These are phyloP conservation scores for Ianthella basta DNA, from an alignment of 37 sponge, comb jelly and placozoan species.

Conservation along the genomic window DNA sequence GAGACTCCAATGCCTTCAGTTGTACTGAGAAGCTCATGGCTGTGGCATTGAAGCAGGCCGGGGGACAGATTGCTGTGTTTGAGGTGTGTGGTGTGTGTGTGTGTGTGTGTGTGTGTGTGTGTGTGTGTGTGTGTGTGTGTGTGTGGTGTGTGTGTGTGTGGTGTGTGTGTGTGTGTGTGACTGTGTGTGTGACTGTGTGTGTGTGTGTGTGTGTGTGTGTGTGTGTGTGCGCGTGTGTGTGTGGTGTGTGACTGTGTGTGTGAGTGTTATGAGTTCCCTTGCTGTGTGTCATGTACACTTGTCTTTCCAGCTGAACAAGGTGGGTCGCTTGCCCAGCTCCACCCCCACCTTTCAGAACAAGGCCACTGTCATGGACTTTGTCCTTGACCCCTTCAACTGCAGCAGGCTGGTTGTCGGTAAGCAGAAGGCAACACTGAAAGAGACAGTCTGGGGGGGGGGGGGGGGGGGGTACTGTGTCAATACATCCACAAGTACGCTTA, in stretches of 20 bases:
- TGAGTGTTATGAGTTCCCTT: slow-evolving; percentile 31
- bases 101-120: neutral
- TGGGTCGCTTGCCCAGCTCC: slow-evolving; percentile 60
- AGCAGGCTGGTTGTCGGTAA: slow-evolving; percentile 71
- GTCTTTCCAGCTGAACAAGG: slow-evolving; percentile 43
- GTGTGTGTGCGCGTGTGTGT: slow-evolving; percentile 44
- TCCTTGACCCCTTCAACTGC: slow-evolving; percentile 80
- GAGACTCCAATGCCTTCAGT: slow-evolving; percentile 77
- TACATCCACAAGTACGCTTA: too few relatives aligned
- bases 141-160: too few relatives aligned
- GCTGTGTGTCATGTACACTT: neutral
- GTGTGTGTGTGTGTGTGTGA: neutral
- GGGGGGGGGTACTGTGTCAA: too few relatives aligned
- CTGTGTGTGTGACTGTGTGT: slow-evolving; percentile 35
- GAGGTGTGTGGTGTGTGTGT: slow-evolving; percentile 38
- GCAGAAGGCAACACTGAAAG: too few relatives aligned
- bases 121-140: too few relatives aligned
- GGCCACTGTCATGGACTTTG: slow-evolving; percentile 75
- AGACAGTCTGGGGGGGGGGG: too few relatives aligned
- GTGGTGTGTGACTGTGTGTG: slow-evolving; percentile 44
- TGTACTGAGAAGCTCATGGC: slow-evolving; percentile 47
- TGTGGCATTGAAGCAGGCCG: slow-evolving; percentile 58
- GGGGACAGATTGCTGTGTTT: slow-evolving; percentile 83
- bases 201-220: slow-evolving; percentile 33
- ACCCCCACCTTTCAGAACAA: slow-evolving; percentile 72